Evolutionary conservation across 1,140 invertebrate species (phyloP).

Genomic region (Drosophila parvula): DNA sequence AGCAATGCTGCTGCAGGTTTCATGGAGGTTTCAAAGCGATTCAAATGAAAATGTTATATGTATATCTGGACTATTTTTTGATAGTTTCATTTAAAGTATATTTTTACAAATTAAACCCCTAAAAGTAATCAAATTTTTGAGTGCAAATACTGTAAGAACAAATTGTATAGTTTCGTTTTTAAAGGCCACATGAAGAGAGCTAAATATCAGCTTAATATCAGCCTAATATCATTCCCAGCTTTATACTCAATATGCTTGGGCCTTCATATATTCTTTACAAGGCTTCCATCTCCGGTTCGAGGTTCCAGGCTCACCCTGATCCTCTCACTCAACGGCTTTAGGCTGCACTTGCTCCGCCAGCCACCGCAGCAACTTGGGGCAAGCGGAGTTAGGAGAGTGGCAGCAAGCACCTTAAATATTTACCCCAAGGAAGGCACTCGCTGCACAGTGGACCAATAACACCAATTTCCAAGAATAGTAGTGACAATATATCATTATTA

Average conservation of each 20-base stretch:
- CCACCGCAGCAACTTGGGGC: not conserved
- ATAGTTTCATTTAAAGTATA: too few species aligned
- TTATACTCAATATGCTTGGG: not conserved
- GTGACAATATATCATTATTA: not conserved
- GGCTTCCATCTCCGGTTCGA: not conserved
- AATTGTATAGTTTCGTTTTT: too few species aligned
- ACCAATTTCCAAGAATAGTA: not conserved
- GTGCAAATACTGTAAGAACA: too few species aligned
- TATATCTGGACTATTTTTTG: not conserved
- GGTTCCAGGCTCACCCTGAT: constrained; percentile 9
- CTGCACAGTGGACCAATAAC: not conserved
- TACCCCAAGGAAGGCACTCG: constrained; percentile 1
- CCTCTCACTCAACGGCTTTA: constrained; percentile 48
- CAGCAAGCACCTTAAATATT: constrained; percentile 52
- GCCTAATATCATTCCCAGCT: not conserved
- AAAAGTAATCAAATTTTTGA: too few species aligned
- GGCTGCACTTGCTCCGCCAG: constrained; percentile 45
- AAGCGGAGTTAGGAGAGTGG: constrained; percentile 7
- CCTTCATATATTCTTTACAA: not conserved
- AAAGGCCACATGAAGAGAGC: too few species aligned
- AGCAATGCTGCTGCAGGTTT: not conserved
- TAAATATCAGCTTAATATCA: too few species aligned
- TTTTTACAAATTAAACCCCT: not conserved
- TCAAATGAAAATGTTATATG: not conserved
- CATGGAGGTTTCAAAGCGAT: not conserved